Conservation (phyloP, 1,140 invertebrate species). For the Bombus breviceps region DNA sequence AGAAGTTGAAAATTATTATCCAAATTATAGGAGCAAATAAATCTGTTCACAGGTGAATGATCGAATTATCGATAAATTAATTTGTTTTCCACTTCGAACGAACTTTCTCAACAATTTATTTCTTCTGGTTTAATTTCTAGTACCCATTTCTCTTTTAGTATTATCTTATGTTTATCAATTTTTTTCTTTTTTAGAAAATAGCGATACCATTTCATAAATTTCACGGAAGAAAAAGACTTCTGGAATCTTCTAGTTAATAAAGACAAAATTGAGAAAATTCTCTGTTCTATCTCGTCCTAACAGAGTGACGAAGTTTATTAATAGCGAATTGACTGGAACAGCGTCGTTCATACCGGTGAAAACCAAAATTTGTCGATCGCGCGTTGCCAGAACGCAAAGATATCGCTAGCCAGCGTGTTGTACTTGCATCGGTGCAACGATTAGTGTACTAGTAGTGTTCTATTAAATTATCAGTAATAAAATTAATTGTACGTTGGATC, state of each 20-base stretch:
- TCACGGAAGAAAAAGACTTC: accelerated
- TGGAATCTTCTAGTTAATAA: not conserved
- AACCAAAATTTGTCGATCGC: constrained; percentile 29
- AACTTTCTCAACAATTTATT: no score
- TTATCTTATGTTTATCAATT: no score
- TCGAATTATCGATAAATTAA: no score
- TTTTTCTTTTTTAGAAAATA: not conserved
- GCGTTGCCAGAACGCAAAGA: constrained; percentile 3
- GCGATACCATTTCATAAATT: not conserved
- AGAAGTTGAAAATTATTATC: no score
- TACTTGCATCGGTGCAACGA: constrained; percentile 10
- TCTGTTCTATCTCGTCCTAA: no score
- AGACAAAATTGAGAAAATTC: not conserved
- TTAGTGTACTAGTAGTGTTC: not conserved
- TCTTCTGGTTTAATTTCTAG: no score
- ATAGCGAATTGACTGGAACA: not conserved
- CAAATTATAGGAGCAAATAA: no score
- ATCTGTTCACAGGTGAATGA: no score
- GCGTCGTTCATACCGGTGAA: not conserved
- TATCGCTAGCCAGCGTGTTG: constrained; percentile 6
- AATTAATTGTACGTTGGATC: constrained; percentile 8
- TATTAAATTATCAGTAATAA: constrained; percentile 24
- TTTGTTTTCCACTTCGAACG: no score
- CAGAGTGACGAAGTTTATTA: not conserved
- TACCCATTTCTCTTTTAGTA: no score